A percentile compares a stretch with the other conserved stretches of the same genome.
Conservation (phyloP, 1,140 invertebrate species). For the Dendroctonus ponderosae region DNA sequence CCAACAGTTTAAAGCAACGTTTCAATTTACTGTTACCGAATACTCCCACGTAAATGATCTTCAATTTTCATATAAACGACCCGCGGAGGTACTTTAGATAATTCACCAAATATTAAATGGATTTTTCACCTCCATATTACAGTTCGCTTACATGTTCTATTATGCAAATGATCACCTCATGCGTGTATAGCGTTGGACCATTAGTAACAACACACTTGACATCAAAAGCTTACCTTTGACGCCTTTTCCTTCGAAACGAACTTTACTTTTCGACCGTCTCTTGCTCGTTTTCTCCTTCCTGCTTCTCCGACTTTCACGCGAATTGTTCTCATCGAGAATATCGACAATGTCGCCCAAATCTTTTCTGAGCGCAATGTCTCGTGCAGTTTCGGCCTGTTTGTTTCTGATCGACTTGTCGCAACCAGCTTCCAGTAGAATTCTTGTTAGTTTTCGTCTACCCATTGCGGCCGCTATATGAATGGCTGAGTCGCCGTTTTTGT, state of each 20-base stretch:
- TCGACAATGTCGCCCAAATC: constrained; percentile 54
- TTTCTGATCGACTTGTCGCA: constrained; percentile 78
- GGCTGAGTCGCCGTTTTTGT: constrained; percentile 94
- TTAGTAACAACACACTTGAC: no score
- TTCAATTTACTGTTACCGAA: no score
- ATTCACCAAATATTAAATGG: no score
- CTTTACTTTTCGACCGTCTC: constrained; percentile 48
- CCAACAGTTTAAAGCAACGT: no score
- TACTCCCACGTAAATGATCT: no score
- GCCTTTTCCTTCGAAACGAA: constrained; percentile 50
- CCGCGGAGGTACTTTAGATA: no score
- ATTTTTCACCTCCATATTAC: no score
- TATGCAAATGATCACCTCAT: no score
- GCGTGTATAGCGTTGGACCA: no score
- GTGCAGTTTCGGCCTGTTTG: constrained; percentile 88
- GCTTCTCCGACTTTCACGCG: constrained; percentile 52
- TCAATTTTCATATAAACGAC: no score
- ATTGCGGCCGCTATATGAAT: constrained; percentile 92
- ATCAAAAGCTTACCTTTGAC: constrained; percentile 29
- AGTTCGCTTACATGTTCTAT: no score
- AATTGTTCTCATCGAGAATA: constrained; percentile 48
- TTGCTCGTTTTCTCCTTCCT: constrained; percentile 50
- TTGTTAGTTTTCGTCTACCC: constrained; percentile 86
- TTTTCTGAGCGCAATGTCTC: constrained; percentile 87
- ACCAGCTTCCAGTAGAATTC: constrained; percentile 84